phyloP scores from a whole-genome alignment of 2,888 invertebrate species.

The Apantesis nais region DNA sequence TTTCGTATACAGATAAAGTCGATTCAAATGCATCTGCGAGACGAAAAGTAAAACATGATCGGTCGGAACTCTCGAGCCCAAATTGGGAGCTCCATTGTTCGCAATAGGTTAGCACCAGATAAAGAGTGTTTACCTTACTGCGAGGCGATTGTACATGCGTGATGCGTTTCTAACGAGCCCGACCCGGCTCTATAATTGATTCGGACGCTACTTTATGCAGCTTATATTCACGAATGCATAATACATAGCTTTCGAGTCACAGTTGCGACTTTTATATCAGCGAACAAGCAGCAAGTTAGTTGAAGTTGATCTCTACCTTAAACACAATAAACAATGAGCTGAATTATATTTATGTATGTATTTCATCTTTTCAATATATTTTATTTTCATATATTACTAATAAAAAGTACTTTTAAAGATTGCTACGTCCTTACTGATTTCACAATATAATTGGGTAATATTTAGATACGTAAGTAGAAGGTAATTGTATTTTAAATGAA shows the following conservation, averaged over 20 bases:
- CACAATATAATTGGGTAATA: neutral
- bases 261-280: constrained; percentile 64
- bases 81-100: constrained; percentile 82
- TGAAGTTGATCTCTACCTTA: constrained; percentile 51
- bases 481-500: neutral
- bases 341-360: constrained; percentile 43
- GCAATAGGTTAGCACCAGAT: constrained; percentile 79
- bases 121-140: constrained; percentile 76
- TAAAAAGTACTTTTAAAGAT: neutral
- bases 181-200: constrained; percentile 79
- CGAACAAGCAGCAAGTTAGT: constrained; percentile 54
- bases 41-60: constrained; percentile 57
- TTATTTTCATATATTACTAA: neutral
- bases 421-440: neutral
- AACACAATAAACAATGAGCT: constrained; percentile 62
- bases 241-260: constrained; percentile 74
- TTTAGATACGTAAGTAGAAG: neutral
- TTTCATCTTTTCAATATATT: constrained; percentile 6
- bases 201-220: constrained; percentile 81
- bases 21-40: constrained; percentile 37
- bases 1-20: constrained; percentile 39
- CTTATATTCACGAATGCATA: constrained; percentile 85
- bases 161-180: constrained; percentile 85
- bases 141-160: constrained; percentile 82
- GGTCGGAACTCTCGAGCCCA: constrained; percentile 63